Evolutionary conservation across 2,888 invertebrate genomes (phyloP).

Genomic region (Alcis repandata): DNA sequence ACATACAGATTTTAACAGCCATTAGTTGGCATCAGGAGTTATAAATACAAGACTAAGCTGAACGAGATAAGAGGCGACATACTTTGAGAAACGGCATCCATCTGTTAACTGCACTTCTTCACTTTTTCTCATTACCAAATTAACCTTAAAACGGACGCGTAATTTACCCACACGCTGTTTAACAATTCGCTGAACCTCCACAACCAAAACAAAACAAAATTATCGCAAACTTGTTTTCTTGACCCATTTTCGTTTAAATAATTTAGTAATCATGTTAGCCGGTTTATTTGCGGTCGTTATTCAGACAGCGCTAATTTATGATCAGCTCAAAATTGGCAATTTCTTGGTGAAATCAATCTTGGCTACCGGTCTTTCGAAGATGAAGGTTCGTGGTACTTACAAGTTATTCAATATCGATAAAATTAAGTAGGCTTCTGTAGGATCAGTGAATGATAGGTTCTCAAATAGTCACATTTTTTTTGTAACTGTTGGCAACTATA

Average conservation of each 20-base stretch:
- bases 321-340: slow-evolving; percentile 48
- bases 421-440: no score
- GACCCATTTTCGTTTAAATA: slow-evolving; percentile 24
- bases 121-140: neutral
- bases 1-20: no score
- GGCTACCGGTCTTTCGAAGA: slow-evolving; percentile 19
- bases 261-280: slow-evolving; percentile 38
- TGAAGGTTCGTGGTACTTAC: neutral
- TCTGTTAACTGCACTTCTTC: no score
- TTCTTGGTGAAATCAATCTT: slow-evolving; percentile 36
- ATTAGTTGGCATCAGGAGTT: no score
- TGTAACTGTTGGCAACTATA: no score
- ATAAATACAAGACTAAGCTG: neutral
- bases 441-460: no score
- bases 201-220: slow-evolving; percentile 16
- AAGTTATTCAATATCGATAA: neutral
- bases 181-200: slow-evolving; percentile 12
- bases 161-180: neutral
- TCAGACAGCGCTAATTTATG: slow-evolving; percentile 46
- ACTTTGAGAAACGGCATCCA: no score
- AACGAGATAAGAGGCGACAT: no score
- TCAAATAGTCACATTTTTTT: no score
- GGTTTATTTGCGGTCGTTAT: slow-evolving; percentile 42
- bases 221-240: slow-evolving; percentile 25
- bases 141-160: neutral